Percentiles rank a stretch among this genome's conserved stretches.
These are phyloP conservation scores for Pristiophorus japonicus DNA, from an alignment of 2,113 vertebrate species.

Conservation along the genomic window DNA sequence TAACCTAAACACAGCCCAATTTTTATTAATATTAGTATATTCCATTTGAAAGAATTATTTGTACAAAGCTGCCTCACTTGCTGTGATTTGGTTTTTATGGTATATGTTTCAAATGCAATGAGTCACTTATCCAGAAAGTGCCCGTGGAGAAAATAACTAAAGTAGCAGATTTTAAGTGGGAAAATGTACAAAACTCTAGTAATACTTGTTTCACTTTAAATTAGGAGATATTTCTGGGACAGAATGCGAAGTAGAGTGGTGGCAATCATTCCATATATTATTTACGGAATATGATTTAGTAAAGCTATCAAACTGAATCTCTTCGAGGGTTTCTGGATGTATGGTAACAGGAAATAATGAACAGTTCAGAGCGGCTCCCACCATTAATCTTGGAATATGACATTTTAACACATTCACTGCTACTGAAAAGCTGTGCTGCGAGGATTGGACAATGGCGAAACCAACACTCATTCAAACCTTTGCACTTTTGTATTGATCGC, in stretches of 20 bases:
- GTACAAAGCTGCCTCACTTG: conserved; percentile 11
- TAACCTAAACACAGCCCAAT: background rate
- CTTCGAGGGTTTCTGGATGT: conserved; percentile 2
- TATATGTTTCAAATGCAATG: background rate
- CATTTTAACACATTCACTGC: background rate
- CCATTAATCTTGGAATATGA: background rate
- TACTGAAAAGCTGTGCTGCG: background rate
- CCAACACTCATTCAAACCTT: background rate
- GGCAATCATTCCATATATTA: background rate
- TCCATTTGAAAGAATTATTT: conserved; percentile 1
- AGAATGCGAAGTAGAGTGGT: background rate
- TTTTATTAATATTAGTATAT: background rate
- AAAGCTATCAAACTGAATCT: background rate
- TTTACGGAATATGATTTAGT: background rate
- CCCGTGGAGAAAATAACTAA: background rate
- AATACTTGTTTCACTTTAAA: background rate
- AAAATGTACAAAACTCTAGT: background rate
- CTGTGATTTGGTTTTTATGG: background rate
- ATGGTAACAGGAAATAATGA: background rate
- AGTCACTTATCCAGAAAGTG: background rate
- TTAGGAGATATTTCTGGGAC: background rate
- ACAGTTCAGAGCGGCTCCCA: background rate
- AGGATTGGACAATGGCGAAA: background rate
- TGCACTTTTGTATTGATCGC: background rate
- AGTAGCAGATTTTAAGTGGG: background rate